A percentile compares a stretch with the other conserved stretches of the same genome.
Evolutionary conservation across 2,888 invertebrate genomes (phyloP).

Genomic region (Empis livida): DNA sequence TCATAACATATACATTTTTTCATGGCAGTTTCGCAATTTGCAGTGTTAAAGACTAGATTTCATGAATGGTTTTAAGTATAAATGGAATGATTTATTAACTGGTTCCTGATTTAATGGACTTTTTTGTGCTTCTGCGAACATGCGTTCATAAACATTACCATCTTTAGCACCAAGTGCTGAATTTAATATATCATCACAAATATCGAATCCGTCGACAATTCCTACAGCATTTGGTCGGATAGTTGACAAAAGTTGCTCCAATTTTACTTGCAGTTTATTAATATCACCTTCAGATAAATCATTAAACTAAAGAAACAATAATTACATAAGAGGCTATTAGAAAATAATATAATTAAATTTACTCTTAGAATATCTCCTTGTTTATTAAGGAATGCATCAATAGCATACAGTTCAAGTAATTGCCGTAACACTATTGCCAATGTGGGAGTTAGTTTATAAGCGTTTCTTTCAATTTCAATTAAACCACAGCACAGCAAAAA

Average conservation of each 20-base stretch:
- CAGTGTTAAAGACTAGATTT: conserved; percentile 39
- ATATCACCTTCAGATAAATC: conserved; percentile 25
- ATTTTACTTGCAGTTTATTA: conserved; percentile 49
- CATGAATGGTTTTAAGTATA: conserved; percentile 53
- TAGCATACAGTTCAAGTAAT: conserved; percentile 64
- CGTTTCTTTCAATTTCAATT: conserved; percentile 40
- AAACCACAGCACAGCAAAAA: conserved; percentile 63
- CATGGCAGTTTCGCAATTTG: too few species aligned
- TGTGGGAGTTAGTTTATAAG: conserved; percentile 42
- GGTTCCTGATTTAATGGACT: conserved; percentile 72
- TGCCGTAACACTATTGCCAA: conserved; percentile 51
- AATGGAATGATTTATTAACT: conserved; percentile 53
- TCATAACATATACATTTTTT: too few species aligned
- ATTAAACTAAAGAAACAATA: conserved; percentile 23
- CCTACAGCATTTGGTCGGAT: conserved; percentile 82
- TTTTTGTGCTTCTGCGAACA: conserved; percentile 67
- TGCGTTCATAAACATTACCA: conserved; percentile 72
- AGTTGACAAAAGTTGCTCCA: conserved; percentile 54
- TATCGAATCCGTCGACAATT: conserved; percentile 85
- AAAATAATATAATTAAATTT: conserved; percentile 19
- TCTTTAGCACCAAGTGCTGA: conserved; percentile 72
- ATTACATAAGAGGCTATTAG: neutral
- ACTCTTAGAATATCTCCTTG: conserved; percentile 73
- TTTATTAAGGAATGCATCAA: conserved; percentile 59
- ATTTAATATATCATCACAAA: conserved; percentile 65